Evolutionary conservation across 2,113 vertebrate genomes (phyloP).

Genomic region (Gila orcuttii): DNA sequence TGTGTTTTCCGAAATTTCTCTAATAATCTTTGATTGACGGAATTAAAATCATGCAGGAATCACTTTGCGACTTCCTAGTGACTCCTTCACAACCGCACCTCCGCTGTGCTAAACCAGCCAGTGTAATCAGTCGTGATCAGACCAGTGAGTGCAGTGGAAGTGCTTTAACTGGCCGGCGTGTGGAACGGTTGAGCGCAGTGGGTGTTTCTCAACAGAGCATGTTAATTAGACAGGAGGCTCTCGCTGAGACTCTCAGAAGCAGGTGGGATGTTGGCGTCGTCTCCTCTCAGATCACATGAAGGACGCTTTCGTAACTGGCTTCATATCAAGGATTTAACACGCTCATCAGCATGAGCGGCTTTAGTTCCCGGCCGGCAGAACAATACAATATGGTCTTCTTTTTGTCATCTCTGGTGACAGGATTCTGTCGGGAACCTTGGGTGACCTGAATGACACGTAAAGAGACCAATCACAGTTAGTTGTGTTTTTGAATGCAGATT

Average conservation of each 20-base stretch:
- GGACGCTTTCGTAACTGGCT: conserved; percentile 47
- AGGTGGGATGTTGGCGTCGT: conserved; percentile 28
- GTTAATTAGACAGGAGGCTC: conserved; percentile 43
- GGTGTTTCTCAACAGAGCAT: conserved; percentile 14
- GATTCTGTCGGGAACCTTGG: neutral
- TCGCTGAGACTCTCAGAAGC: conserved; percentile 26
- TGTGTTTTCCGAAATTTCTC: neutral
- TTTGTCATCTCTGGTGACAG: conserved; percentile 40
- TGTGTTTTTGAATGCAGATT: neutral
- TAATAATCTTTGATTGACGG: neutral
- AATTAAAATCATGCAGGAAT: neutral
- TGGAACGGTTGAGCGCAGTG: neutral
- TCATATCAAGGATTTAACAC: conserved; percentile 51
- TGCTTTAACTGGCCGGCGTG: neutral
- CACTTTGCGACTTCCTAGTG: conserved; percentile 1
- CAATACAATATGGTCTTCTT: conserved; percentile 34
- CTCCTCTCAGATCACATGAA: conserved; percentile 28
- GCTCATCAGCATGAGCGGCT: conserved; percentile 58
- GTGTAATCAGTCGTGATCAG: neutral
- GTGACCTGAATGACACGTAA: neutral
- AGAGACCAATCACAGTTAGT: neutral
- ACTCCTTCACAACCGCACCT: conserved; percentile 25
- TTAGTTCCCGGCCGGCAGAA: conserved; percentile 10
- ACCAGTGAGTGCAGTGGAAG: neutral
- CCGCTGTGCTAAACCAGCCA: conserved; percentile 17